A percentile compares a stretch with the other conserved stretches of the same genome.
These are phyloP conservation scores for Oryzaephilus surinamensis DNA, from an alignment of 1,140 invertebrate species.

Conservation along the genomic window DNA sequence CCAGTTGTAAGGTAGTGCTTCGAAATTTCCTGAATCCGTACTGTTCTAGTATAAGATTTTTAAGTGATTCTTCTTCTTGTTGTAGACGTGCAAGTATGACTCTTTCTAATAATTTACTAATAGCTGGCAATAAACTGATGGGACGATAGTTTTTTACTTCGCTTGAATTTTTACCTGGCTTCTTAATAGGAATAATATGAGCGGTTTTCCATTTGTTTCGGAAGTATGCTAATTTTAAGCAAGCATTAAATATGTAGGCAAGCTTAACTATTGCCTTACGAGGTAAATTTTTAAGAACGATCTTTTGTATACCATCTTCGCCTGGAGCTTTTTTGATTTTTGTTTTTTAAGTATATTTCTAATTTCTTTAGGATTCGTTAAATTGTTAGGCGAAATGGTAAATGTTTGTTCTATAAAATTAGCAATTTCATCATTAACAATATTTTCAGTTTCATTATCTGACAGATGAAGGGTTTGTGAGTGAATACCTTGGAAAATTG, in stretches of 20 bases:
- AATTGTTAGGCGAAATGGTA: no score
- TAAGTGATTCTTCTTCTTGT: slow-evolving; percentile 6
- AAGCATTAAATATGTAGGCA: slow-evolving; percentile 1
- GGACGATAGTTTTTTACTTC: slow-evolving; percentile 6
- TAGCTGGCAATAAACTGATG: neutral
- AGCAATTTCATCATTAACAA: no score
- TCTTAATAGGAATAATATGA: neutral
- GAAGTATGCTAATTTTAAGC: neutral
- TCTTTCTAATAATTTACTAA: slow-evolving; percentile 2
- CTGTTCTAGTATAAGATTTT: slow-evolving; percentile 5
- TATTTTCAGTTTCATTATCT: no score
- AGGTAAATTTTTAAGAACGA: neutral
- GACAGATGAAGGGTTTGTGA: no score
- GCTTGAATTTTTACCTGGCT: neutral
- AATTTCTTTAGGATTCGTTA: neutral
- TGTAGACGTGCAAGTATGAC: neutral
- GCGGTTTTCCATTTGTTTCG: slow-evolving; percentile 4
- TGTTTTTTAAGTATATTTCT: slow-evolving; percentile 2
- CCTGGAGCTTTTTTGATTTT: neutral
- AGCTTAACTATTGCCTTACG: neutral
- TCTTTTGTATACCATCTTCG: neutral
- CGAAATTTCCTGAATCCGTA: slow-evolving; percentile 1
- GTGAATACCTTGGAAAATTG: no score
- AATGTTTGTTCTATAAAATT: no score
- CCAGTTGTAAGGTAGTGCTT: neutral